A percentile compares a stretch with the other conserved stretches of the same genome.
phyloP scores from a whole-genome alignment of 2,113 vertebrate genomes.

The Galbula dea region DNA sequence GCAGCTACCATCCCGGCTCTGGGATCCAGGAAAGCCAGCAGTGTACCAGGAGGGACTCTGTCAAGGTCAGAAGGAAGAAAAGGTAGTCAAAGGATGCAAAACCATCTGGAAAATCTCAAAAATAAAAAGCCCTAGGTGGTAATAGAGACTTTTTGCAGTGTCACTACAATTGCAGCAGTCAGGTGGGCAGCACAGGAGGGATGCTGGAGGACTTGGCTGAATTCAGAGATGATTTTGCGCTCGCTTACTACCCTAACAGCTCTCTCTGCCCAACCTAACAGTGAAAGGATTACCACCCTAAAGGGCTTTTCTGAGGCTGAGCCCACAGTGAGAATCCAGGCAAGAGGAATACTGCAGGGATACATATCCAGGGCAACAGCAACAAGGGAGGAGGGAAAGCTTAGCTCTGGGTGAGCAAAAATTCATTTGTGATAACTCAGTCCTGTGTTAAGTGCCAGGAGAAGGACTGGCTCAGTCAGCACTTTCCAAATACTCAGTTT shows the following conservation, averaged over 20 bases:
- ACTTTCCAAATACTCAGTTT: neutral
- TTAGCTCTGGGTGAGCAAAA: neutral
- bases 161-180: neutral
- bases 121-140: neutral
- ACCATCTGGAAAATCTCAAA: neutral
- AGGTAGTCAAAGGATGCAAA: neutral
- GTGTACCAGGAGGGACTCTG: neutral
- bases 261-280: neutral
- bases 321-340: neutral
- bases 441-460: neutral
- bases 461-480: neutral
- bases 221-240: neutral
- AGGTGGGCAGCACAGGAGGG: neutral
- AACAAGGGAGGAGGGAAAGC: neutral
- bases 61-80: conserved; percentile 46
- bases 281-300: neutral
- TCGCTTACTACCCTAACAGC: neutral
- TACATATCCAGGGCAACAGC: neutral
- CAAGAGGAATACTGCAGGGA: neutral
- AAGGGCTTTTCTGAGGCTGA: neutral
- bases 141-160: neutral
- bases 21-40: neutral
- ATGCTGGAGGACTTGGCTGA: neutral
- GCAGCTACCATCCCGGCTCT: neutral
- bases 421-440: neutral